Evolutionary conservation across 1,140 invertebrate species (phyloP), one percentile per base, ranked within the genome.

Genomic region (Drosophila oshimai): DNA sequence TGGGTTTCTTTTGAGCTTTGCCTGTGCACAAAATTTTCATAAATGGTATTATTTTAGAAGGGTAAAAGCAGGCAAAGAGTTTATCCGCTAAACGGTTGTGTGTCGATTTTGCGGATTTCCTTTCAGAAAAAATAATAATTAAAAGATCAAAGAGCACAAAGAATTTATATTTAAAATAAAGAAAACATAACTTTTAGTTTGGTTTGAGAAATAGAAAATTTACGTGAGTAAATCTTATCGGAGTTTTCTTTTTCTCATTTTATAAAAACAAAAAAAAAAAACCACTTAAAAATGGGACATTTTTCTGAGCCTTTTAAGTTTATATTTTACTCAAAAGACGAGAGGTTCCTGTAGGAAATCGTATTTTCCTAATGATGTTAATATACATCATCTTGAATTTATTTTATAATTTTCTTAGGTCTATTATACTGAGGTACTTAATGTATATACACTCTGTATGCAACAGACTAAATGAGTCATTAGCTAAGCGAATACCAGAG

Each of bases 391-490:
- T 34, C n/a, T 34, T 24, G 13, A 50, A 53, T 62, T 62, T 62
- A 44, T 62, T 62, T 17, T 44, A 44, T 24, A 33, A 58, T 42
- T 26, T 24, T 41, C 41, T 33, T 22, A 41, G 13, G 7, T n/a
- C 10, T 41, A 68, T n/a, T 53, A 24, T 36, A 20, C 17, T 54
- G 22, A 22, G 12, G 7, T 13, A 33, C 26, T 33, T 28, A 22
- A 24, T 28, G n/a, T 12, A 31, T 60, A 42, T 61, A 29, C 18
- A 61, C 26, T 28, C 18, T 15, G 12, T 58, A n/a, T 28, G 51
- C 33, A 33, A 37, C 31, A 7, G 24, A 34, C 18, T 18, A 33
- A 60, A 49, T 50, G 34, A 70, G 31, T 68, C 37, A 68, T 53
- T 13, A 29, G 15, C 41, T 6, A 31, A 9, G 13, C 33, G 6